Base-by-base conservation (phyloP, 2,113 vertebrate genomes). In the Atrichornis clamosus region DNA sequence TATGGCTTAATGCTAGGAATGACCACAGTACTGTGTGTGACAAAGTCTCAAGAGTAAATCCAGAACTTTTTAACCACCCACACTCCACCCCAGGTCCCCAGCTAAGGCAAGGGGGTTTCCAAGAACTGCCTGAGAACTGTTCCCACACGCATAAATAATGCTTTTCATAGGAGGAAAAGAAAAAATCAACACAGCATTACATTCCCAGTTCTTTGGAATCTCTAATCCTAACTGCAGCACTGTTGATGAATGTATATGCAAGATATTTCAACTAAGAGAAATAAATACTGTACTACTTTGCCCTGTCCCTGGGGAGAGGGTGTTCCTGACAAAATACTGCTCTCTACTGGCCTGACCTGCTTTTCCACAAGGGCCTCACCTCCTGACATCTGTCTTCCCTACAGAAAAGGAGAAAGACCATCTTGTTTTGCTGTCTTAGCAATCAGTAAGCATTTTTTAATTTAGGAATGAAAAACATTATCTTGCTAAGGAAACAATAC, bases 331-430 rank as follows among this genome's bases (percentile, higher is more conserved):
- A 50, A 79, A 87, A 82, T 35, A 50, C 84, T 96, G 96, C 96
- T 96, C 90, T 91, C 96, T 96, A 78, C 53, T 84, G 97, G 82
- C 60, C 39, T 24, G 15, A 30, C 13, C 55, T 44, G 37, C 65
- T 63, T 85, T 79, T 76, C 39, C 13, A 9, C 1, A 6, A 69
- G 28, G 24, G 22, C 17, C 63, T 73, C 16, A 1, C 20, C 75
- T 82, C 47, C 65, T 3, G 55, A 0, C n/a, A 47, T 56, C 64
- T 27, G 20, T n/a, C 23, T 39, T 70, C 4, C 39, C 16, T 11
- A 10, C 2, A 6, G 21, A 39, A 90, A 76, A 52, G 6, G 18
- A 20, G 18, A 79, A 74, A 75, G 30, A 14, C 2, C 4, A 22
- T 10, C 33, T 37, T 39, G 37, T 53, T 80, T 52, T 77, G 35